Evolutionary conservation across 2,797 vertebrate species (phyloP), one percentile per base, ranked within the genome.

Genomic region (Eulemur coronatus): DNA sequence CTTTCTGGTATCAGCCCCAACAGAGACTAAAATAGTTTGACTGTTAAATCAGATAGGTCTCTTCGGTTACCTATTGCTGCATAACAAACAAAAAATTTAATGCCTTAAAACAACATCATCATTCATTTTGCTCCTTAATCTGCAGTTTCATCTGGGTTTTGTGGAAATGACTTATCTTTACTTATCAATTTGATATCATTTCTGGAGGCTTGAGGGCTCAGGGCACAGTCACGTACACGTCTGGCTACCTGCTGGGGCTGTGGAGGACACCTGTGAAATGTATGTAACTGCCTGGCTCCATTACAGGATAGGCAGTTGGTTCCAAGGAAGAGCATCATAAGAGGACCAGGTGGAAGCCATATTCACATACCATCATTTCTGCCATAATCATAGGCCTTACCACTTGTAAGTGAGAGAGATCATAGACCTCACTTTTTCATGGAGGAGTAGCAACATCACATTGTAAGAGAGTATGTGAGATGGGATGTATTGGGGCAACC

Each of bases 101-200:
- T 93, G 84, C 13, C 38, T 86, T 88, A 46, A 87, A 92, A 18
- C 86, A 92, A 1, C n/a, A 86, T 82, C 43, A 88, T 88, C 59
- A 46, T 84, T 92, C 88, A 95, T 91, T 96, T 96, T 96, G 81
- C 35, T 78, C 13, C 59, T 69, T 28, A 41, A 41, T 89, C 14
- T 30, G 33, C 28, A 67, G 20, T 88, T 92, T 73, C 18, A 13
- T 86, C 30, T 35, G 24, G 84, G 8, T 33, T 82, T 95, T 50
- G 22, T 85, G 61, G 57, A 18, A 89, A 84, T 11, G 67, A 1
- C 61, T 92, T 76, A 26, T 69, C 33, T 88, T 52, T 91, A 8
- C 55, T 59, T 79, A 73, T 52, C 52, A 78, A 8, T 33, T 89
- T 86, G 43, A 38, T 94, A 59, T 61, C 55, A 43, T 52, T 90